A percentile compares a stretch with the other conserved stretches of the same genome.
Evolutionary conservation across 2,888 invertebrate genomes (phyloP).

Genomic region (Orchesellides sinensis): DNA sequence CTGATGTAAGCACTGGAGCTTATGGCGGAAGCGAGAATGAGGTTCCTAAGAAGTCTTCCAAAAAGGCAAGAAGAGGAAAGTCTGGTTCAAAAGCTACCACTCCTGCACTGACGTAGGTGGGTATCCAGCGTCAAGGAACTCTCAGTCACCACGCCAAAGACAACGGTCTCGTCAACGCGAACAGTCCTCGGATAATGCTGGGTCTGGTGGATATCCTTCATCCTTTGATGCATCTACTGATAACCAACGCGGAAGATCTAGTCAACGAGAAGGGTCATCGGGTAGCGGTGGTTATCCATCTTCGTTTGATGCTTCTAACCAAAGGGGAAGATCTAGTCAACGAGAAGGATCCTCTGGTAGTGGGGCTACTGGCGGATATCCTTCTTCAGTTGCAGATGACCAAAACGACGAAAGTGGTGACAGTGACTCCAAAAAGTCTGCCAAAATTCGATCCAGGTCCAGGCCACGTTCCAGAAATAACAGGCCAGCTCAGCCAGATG

Average conservation of each 20-base stretch:
- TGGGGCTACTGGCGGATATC: not conserved
- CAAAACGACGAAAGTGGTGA: not conserved
- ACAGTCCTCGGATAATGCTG: too few species aligned
- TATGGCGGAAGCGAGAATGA: conserved; percentile 27
- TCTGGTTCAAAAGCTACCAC: not conserved
- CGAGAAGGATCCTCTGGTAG: not conserved
- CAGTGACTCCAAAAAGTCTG: not conserved
- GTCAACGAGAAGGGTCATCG: not conserved
- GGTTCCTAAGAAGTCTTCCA: conserved; percentile 7
- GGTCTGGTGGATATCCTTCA: not conserved
- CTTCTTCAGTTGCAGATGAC: not conserved
- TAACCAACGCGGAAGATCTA: not conserved
- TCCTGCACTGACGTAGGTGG: conserved; percentile 25
- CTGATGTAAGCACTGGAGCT: not conserved
- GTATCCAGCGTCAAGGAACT: not conserved
- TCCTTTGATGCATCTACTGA: too few species aligned
- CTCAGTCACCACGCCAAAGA: not conserved
- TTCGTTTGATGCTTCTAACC: too few species aligned
- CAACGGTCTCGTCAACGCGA: conserved; percentile 10
- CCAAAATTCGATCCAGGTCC: not conserved
- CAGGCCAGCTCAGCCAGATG: too few species aligned
- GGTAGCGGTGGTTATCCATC: not conserved
- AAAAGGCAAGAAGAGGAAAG: conserved; percentile 28
- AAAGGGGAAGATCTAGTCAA: not conserved
- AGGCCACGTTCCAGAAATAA: not conserved